These are phyloP conservation scores for Sinotaia quadrata DNA, from an alignment of 2,888 invertebrate genomes.

Conservation along the genomic window DNA sequence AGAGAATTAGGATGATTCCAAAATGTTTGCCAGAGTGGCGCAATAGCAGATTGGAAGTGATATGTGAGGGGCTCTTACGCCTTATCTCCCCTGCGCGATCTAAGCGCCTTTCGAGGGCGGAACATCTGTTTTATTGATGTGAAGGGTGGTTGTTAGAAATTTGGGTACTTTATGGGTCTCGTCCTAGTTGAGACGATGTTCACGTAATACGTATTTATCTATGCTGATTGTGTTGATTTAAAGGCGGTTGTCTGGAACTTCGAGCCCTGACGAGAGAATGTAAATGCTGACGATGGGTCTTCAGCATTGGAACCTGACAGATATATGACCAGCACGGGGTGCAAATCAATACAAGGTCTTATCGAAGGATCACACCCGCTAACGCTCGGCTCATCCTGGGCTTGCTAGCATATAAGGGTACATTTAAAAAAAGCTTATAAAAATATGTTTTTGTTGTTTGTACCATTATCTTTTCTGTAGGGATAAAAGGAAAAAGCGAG, in stretches of 20 bases:
- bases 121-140: conserved; percentile 17
- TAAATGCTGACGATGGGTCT: no score
- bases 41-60: conserved; percentile 12
- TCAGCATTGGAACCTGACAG: no score
- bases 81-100: neutral
- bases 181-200: neutral
- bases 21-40: conserved; percentile 5
- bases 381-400: no score
- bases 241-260: neutral
- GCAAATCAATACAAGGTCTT: no score
- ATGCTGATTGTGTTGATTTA: neutral
- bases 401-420: no score
- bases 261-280: neutral
- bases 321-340: no score
- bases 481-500: no score
- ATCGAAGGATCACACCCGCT: no score
- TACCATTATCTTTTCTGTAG: no score
- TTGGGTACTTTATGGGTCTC: no score
- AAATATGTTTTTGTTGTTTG: no score
- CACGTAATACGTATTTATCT: neutral
- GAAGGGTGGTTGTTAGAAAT: neutral
- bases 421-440: no score
- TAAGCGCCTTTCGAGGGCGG: conserved; percentile 4
- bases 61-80: neutral
- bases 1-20: neutral